Conservation (phyloP, 2,113 vertebrate genomes). For the Bubo scandiacus region DNA sequence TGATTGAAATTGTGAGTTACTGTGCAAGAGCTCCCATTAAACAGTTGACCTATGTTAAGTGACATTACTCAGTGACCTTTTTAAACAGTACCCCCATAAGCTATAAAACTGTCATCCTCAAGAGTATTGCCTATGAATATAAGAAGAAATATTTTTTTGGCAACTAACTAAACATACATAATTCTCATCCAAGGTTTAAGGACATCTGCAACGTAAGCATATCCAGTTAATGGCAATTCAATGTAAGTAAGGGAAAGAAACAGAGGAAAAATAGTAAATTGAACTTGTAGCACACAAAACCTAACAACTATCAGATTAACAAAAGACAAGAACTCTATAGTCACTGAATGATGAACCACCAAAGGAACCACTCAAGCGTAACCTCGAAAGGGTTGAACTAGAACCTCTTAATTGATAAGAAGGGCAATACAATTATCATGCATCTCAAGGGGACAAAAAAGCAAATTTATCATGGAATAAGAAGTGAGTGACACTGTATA, state of each 20-base stretch:
- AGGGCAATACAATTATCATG: background rate
- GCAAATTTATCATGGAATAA: background rate
- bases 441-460: background rate
- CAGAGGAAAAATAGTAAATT: background rate
- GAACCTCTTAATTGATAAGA: background rate
- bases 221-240: background rate
- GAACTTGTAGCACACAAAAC: background rate
- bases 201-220: accelerated
- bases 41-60: background rate
- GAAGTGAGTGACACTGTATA: accelerated
- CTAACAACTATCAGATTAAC: background rate
- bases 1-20: background rate
- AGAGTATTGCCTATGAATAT: background rate
- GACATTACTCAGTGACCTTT: background rate
- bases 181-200: background rate
- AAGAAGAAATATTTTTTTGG: background rate
- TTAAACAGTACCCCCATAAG: background rate
- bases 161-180: background rate
- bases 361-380: background rate
- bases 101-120: background rate
- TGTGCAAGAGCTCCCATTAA: background rate
- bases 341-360: accelerated
- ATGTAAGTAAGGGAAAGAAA: background rate
- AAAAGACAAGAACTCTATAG: background rate
- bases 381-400: background rate